A percentile compares a stretch with the other conserved stretches of the same genome.
Conservation (phyloP, 2,888 invertebrate species). For the Rhaphigaster nebulosa region DNA sequence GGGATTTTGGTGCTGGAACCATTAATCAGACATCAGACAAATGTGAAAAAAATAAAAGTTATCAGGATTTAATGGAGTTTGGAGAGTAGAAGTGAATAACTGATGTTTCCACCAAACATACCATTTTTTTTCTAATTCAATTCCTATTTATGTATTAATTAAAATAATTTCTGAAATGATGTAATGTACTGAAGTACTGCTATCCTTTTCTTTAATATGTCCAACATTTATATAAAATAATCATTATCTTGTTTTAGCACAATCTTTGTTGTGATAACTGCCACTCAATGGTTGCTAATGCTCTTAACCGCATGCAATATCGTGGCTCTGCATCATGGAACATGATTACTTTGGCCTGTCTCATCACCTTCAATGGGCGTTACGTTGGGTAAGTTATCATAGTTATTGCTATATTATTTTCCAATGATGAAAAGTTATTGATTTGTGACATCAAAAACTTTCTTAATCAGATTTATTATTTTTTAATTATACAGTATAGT, state of each 20-base stretch:
- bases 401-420: background rate
- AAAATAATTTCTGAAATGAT: too few species aligned
- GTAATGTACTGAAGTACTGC: background rate
- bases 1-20: too few species aligned
- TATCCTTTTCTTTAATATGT: background rate
- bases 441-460: too few species aligned
- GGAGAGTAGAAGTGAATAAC: too few species aligned
- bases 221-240: background rate
- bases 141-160: too few species aligned
- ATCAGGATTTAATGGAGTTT: too few species aligned
- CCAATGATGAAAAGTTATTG: background rate
- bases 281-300: conserved; percentile 96
- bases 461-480: too few species aligned
- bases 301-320: conserved; percentile 93
- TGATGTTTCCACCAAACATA: too few species aligned
- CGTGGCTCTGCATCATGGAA: conserved; percentile 85
- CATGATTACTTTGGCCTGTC: conserved; percentile 88
- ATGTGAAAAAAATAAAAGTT: too few species aligned
- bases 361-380: conserved; percentile 82
- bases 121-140: too few species aligned
- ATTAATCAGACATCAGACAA: too few species aligned
- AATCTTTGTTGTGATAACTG: conserved; percentile 98
- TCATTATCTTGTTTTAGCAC: conserved; percentile 75
- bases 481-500: too few species aligned
- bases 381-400: conserved; percentile 77